These are phyloP conservation scores for Megathymus violae DNA, from an alignment of 1,140 invertebrate genomes.

Conservation along the genomic window DNA sequence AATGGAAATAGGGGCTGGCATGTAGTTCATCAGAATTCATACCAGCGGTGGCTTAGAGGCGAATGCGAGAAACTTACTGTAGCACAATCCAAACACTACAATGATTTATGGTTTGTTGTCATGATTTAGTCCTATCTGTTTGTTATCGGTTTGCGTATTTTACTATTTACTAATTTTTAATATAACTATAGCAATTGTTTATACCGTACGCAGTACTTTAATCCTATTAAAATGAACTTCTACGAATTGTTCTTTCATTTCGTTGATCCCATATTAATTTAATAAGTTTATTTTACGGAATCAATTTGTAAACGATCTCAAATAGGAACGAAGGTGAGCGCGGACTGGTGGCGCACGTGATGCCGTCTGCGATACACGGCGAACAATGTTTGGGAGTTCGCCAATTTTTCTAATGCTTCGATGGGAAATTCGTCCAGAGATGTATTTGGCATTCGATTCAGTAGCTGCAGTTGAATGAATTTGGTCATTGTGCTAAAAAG, in stretches of 20 bases:
- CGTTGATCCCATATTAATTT: background rate
- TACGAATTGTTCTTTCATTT: conserved; percentile 39
- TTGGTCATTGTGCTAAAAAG: too few species aligned
- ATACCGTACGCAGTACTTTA: conserved; percentile 48
- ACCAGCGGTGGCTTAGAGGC: too few species aligned
- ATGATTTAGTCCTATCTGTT: conserved; percentile 30
- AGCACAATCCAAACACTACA: background rate
- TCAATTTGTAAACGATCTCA: too few species aligned
- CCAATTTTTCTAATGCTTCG: conserved; percentile 43
- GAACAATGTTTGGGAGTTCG: conserved; percentile 43
- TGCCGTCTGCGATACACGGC: conserved; percentile 2
- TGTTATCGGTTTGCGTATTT: conserved; percentile 49
- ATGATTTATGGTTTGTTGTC: conserved; percentile 1
- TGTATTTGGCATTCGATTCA: conserved; percentile 25
- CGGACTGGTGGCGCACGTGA: conserved; percentile 6
- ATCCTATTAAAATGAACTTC: conserved; percentile 55
- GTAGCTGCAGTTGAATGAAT: background rate
- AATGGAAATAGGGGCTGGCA: too few species aligned
- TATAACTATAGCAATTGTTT: conserved; percentile 42
- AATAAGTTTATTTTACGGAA: too few species aligned
- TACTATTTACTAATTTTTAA: conserved; percentile 40
- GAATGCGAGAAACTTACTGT: background rate
- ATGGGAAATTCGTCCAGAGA: conserved; percentile 41
- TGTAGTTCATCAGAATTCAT: too few species aligned
- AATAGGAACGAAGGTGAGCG: too few species aligned